Conservation (phyloP, 1,140 invertebrate genomes). For the Chironomus tepperi region DNA sequence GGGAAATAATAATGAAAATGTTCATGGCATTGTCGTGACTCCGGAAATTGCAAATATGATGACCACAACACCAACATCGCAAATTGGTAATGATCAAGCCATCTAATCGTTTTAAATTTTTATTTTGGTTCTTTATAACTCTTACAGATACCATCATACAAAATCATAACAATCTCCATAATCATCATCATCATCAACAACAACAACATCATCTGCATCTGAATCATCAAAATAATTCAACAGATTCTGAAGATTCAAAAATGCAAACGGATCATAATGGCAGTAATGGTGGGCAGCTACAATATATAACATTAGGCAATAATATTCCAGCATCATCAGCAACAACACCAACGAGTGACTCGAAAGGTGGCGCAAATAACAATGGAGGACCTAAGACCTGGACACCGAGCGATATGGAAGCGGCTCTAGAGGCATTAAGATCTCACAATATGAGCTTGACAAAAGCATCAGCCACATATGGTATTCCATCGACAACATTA, state of each 20-base stretch:
- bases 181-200: background rate
- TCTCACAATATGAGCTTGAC: constrained; percentile 81
- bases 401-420: constrained; percentile 82
- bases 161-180: background rate
- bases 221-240: constrained; percentile 34
- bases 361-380: constrained; percentile 38
- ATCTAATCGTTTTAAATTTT: background rate
- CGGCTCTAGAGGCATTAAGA: constrained; percentile 70
- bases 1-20: constrained; percentile 6
- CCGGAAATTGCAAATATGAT: constrained; percentile 41
- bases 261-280: constrained; percentile 33
- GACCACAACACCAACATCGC: constrained; percentile 38
- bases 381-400: constrained; percentile 64
- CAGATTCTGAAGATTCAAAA: constrained; percentile 40
- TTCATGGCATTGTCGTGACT: constrained; percentile 36
- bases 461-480: constrained; percentile 71
- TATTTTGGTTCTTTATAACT: constrained; percentile 1
- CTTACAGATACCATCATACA: background rate
- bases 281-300: constrained; percentile 39
- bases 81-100: constrained; percentile 36
- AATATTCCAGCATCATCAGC: constrained; percentile 38
- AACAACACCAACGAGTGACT: constrained; percentile 37
- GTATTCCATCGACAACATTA: constrained; percentile 79
- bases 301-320: constrained; percentile 40
- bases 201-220: background rate